Evolutionary conservation across 2,113 vertebrate species (phyloP).

Genomic region (Chelonoidis abingdonii): DNA sequence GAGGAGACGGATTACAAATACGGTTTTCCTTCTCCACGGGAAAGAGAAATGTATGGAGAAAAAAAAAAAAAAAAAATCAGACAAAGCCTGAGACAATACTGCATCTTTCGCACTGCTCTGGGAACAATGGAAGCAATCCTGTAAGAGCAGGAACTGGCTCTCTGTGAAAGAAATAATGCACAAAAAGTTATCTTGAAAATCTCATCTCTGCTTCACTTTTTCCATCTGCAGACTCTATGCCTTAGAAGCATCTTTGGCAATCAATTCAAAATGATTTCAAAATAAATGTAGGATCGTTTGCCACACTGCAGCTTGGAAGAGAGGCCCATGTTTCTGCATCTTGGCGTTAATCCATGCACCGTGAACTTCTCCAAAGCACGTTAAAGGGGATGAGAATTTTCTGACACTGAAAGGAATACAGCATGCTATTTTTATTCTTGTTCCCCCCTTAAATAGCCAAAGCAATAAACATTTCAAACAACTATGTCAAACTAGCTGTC

Average conservation of each 20-base stretch:
- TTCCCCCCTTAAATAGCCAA: neutral
- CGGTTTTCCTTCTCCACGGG: neutral
- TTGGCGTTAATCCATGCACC: constrained; percentile 25
- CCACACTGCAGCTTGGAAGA: constrained; percentile 23
- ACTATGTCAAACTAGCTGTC: constrained; percentile 10
- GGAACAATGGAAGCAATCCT: neutral
- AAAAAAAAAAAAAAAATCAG: neutral
- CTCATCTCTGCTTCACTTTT: neutral
- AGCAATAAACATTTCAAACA: constrained; percentile 37
- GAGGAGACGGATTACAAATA: neutral
- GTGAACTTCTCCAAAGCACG: constrained; percentile 47
- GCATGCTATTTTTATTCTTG: constrained; percentile 41
- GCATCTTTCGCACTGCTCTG: neutral
- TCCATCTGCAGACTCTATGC: neutral
- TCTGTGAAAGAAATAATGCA: neutral
- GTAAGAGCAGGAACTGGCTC: neutral
- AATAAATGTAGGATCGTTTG: neutral
- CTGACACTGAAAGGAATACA: constrained; percentile 16
- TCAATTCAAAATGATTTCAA: neutral
- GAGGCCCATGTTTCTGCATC: neutral
- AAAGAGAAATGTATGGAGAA: neutral
- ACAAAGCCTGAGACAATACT: neutral
- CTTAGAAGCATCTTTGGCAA: neutral
- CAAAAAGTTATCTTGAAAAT: neutral
- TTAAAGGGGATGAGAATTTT: constrained; percentile 18